Evolutionary conservation across 1,140 invertebrate species (phyloP).

Genomic region (Zaprionus davidi): DNA sequence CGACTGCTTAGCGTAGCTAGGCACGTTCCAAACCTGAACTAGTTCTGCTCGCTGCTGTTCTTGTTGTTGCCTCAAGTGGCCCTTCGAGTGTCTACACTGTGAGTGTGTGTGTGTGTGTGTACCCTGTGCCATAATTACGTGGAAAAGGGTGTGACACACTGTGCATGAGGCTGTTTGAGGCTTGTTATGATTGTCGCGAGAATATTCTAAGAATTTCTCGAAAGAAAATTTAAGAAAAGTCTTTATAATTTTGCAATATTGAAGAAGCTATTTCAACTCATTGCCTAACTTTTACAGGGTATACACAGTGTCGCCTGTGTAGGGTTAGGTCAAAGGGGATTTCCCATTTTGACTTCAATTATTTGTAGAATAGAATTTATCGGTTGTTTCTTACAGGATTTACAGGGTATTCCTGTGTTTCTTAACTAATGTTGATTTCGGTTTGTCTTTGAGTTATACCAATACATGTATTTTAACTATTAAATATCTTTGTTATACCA

Average conservation of each 20-base stretch:
- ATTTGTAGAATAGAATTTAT: too few species aligned
- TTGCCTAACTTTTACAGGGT: slow-evolving; percentile 1
- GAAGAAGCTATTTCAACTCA: background rate
- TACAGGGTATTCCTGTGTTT: slow-evolving; percentile 2
- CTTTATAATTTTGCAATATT: background rate
- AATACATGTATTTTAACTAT: background rate
- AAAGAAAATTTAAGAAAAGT: background rate
- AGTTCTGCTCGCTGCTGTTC: background rate
- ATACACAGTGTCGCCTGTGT: background rate
- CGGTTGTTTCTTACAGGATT: background rate
- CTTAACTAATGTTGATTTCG: background rate
- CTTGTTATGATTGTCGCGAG: background rate
- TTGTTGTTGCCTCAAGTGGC: slow-evolving; percentile 15
- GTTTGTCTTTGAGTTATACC: background rate
- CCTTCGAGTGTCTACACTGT: background rate
- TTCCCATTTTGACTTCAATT: too few species aligned
- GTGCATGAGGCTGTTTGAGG: too few species aligned
- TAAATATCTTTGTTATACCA: background rate
- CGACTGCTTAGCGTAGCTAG: slow-evolving; percentile 31
- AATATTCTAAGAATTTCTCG: background rate
- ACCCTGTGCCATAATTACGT: slow-evolving; percentile 13
- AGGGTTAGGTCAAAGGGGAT: too few species aligned
- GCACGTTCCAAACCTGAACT: slow-evolving; percentile 26
- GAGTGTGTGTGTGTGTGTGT: slow-evolving; percentile 10
- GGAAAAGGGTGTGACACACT: slow-evolving; percentile 15